These are phyloP conservation scores for Oncorhynchus masou DNA, from an alignment of 2,113 vertebrate species.

Conservation along the genomic window DNA sequence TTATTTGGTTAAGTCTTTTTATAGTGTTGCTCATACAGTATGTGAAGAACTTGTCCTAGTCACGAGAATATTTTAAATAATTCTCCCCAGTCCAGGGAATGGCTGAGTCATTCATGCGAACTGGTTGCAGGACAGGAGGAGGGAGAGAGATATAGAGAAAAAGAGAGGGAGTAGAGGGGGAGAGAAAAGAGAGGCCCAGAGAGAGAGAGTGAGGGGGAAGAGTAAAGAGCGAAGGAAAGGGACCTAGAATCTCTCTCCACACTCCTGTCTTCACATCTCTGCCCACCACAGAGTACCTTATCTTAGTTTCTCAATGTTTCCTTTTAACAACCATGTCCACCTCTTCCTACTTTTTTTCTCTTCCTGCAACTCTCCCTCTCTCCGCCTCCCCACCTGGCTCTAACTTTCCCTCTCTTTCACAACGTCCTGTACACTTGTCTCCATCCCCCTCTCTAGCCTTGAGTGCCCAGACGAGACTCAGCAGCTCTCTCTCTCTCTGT, in stretches of 20 bases:
- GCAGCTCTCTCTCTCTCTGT: too few relatives aligned
- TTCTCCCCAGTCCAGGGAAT: conserved; percentile 54
- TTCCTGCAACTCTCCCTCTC: not conserved
- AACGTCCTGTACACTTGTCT: too few relatives aligned
- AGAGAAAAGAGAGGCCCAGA: too few relatives aligned
- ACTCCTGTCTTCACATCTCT: too few relatives aligned
- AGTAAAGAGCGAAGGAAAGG: conserved; percentile 1
- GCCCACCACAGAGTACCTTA: conserved; percentile 11
- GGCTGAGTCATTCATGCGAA: conserved; percentile 58
- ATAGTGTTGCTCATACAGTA: conserved; percentile 35
- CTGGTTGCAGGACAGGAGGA: conserved; percentile 56
- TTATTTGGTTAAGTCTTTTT: conserved; percentile 57
- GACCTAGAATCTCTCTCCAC: conserved; percentile 28
- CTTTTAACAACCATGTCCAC: not conserved
- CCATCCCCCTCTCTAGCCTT: too few relatives aligned
- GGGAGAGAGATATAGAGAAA: not conserved
- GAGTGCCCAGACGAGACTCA: too few relatives aligned
- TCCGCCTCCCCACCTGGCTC: too few relatives aligned
- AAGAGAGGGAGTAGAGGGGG: too few relatives aligned
- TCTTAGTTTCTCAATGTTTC: not conserved
- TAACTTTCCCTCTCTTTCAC: too few relatives aligned
- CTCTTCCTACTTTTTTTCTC: too few relatives aligned
- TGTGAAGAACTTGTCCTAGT: conserved; percentile 65
- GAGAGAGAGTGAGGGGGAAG: too few relatives aligned
- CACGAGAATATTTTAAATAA: conserved; percentile 62